These are phyloP conservation scores for Ectropis crepuscularia DNA, from an alignment of 2,888 invertebrate genomes.

Conservation along the genomic window DNA sequence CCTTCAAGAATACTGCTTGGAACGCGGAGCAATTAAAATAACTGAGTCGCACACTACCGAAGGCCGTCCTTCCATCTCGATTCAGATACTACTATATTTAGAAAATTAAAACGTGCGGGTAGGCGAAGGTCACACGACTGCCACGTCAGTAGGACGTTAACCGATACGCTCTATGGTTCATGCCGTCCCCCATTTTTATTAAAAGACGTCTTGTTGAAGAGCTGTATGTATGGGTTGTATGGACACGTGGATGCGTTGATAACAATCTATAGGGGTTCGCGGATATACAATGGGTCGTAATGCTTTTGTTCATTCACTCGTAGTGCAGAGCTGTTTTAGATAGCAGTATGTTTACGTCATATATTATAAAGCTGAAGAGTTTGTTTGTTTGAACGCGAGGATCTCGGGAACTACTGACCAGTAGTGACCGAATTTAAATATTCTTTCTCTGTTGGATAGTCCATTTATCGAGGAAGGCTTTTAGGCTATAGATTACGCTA, in stretches of 20 bases:
- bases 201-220: conserved; percentile 24
- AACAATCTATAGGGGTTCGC: conserved; percentile 19
- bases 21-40: no score
- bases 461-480: no score
- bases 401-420: no score
- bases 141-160: conserved; percentile 67
- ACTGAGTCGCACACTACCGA: neutral
- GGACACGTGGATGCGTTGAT: conserved; percentile 32
- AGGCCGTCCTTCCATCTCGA: conserved; percentile 27
- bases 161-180: conserved; percentile 67
- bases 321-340: conserved; percentile 5
- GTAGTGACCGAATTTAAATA: no score
- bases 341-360: neutral
- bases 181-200: conserved; percentile 27
- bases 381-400: no score
- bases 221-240: conserved; percentile 27
- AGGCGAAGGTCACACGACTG: conserved; percentile 64
- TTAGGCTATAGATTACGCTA: no score
- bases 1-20: no score
- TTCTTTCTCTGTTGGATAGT: no score
- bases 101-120: conserved; percentile 45
- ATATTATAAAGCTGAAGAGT: no score
- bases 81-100: conserved; percentile 42
- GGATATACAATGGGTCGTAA: conserved; percentile 23
- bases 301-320: conserved; percentile 53